phyloP scores from a whole-genome alignment of 1,140 invertebrate genomes.

The Danaus plexippus region DNA sequence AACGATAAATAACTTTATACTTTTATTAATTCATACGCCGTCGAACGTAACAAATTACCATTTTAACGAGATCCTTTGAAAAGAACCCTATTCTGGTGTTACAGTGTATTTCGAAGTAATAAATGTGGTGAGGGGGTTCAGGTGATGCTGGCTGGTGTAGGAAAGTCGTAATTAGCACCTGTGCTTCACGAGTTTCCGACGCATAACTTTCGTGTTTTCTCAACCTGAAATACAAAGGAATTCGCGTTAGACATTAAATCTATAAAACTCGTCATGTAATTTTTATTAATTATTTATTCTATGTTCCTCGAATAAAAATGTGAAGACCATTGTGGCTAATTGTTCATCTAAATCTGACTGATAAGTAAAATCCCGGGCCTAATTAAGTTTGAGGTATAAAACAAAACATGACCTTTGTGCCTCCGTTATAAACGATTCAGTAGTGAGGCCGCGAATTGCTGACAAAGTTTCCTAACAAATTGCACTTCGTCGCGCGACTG shows the following conservation, averaged over 20 bases:
- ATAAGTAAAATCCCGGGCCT: no score
- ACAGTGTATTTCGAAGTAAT: slow-evolving; percentile 1
- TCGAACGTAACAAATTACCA: slow-evolving; percentile 10
- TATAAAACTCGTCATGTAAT: slow-evolving; percentile 11
- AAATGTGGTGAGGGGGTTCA: slow-evolving; percentile 7
- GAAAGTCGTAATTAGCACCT: slow-evolving; percentile 26
- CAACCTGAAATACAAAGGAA: slow-evolving; percentile 14
- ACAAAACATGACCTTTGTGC: no score
- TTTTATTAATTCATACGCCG: slow-evolving; percentile 2
- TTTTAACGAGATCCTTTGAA: slow-evolving; percentile 4
- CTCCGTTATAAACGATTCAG: slow-evolving; percentile 7
- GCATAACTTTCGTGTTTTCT: slow-evolving; percentile 15
- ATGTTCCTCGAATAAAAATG: no score
- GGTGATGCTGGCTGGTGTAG: slow-evolving; percentile 12
- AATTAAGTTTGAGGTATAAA: no score
- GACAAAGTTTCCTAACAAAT: slow-evolving; percentile 17
- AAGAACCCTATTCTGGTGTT: neutral
- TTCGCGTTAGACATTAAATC: slow-evolving; percentile 11
- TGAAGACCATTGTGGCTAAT: no score
- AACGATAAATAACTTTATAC: slow-evolving; percentile 1
- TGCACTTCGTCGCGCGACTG: slow-evolving; percentile 15
- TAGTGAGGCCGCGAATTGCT: slow-evolving; percentile 6
- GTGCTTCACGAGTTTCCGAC: slow-evolving; percentile 17
- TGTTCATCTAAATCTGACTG: no score
- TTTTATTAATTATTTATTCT: no score